These are phyloP conservation scores for Cirrhinus molitorella DNA, from an alignment of 2,797 vertebrate species.

Conservation along the genomic window DNA sequence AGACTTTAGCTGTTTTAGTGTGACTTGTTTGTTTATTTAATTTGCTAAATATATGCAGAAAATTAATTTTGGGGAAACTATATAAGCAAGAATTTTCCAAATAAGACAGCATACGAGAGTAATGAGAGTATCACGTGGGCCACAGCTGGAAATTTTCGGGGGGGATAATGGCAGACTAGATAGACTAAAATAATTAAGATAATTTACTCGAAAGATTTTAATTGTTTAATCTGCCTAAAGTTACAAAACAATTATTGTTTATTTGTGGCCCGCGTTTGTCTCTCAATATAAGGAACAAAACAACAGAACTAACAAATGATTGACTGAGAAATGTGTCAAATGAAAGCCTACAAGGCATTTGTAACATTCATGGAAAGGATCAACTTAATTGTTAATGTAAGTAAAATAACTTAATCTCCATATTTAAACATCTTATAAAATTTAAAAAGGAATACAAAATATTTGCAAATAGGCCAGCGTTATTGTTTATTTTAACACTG, in stretches of 20 bases:
- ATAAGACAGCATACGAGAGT: neutral
- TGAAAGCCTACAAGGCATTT: neutral
- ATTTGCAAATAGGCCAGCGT: neutral
- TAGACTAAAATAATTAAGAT: neutral
- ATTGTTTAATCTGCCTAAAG: neutral
- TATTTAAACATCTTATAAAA: neutral
- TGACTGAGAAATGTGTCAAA: neutral
- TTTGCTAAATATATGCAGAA: conserved; percentile 73
- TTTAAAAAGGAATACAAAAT: neutral
- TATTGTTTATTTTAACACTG: neutral
- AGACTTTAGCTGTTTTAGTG: conserved; percentile 77
- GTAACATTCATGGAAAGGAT: neutral
- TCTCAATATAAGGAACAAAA: neutral
- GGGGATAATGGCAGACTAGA: neutral
- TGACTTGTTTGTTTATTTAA: conserved; percentile 81
- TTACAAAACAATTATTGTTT: neutral
- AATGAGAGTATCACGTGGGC: neutral
- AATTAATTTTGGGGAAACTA: conserved; percentile 44
- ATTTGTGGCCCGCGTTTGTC: neutral
- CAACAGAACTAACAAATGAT: neutral
- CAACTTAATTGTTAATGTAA: neutral
- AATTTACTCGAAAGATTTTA: neutral
- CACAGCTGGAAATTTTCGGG: neutral
- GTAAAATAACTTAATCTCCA: neutral
- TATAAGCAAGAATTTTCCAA: neutral